Percentiles rank a stretch among this genome's conserved stretches.
These are phyloP conservation scores for Rostratula benghalensis DNA, from an alignment of 2,113 vertebrate species.

Conservation along the genomic window DNA sequence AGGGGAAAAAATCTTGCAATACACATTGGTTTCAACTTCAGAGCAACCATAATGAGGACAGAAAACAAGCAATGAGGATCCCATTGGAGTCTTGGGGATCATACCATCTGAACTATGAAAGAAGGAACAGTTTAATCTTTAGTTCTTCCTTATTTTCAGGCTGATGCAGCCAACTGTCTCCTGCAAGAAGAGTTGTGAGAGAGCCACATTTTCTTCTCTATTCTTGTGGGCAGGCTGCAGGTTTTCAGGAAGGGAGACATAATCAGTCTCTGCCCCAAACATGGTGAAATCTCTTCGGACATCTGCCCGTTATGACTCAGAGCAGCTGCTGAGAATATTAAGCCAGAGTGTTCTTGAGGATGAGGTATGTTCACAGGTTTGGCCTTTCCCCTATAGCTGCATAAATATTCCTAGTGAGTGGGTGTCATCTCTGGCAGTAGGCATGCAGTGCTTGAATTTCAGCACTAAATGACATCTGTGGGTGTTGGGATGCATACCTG, in stretches of 20 bases:
- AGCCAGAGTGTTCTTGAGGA: slow-evolving; percentile 8
- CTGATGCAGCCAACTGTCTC: neutral
- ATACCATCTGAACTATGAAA: neutral
- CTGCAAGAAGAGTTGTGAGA: neutral
- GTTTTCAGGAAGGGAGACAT: neutral
- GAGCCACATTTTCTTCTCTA: neutral
- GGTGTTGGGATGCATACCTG: slow-evolving; percentile 11
- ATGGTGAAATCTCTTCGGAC: neutral
- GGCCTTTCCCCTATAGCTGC: neutral
- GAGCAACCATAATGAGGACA: neutral
- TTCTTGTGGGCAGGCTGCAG: neutral
- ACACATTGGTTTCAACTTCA: neutral
- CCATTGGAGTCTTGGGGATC: neutral
- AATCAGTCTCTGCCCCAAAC: neutral
- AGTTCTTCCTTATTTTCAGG: neutral
- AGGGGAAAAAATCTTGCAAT: neutral
- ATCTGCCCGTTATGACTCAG: slow-evolving; percentile 6
- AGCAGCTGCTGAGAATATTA: slow-evolving; percentile 28
- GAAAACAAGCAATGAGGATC: neutral
- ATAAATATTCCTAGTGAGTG: slow-evolving; percentile 52
- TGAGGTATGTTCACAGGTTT: slow-evolving; percentile 5
- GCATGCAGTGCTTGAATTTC: slow-evolving; percentile 44
- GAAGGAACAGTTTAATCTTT: neutral
- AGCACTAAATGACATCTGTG: slow-evolving; percentile 42
- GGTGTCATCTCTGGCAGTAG: slow-evolving; percentile 26